phyloP scores from a whole-genome alignment of 2,113 vertebrate genomes.

The Phrynosoma platyrhinos region DNA sequence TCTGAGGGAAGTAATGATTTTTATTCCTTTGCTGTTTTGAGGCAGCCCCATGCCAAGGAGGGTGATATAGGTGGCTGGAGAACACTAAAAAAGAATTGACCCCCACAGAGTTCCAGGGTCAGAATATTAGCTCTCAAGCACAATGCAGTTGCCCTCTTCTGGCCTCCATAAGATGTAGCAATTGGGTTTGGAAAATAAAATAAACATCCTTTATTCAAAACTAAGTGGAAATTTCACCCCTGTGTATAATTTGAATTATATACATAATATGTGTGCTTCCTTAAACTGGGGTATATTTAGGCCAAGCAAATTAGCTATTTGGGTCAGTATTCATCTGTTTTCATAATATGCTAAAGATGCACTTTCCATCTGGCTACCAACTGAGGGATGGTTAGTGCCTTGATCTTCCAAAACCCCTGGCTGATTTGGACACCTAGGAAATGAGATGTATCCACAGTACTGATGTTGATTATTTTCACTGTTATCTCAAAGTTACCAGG shows the following conservation, averaged over 20 bases:
- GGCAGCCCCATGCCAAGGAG: too few relatives aligned
- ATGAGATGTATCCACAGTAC: background rate
- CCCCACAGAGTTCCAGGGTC: too few relatives aligned
- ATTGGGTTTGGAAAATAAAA: background rate
- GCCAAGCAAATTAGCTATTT: background rate
- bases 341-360: background rate
- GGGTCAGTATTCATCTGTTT: conserved; percentile 18
- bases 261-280: conserved; percentile 8
- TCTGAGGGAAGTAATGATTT: too few relatives aligned
- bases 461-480: background rate
- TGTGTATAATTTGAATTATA: background rate
- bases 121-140: too few relatives aligned
- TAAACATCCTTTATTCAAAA: background rate
- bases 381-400: conserved; percentile 4
- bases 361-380: background rate
- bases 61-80: too few relatives aligned
- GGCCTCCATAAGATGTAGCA: background rate
- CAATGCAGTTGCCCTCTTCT: background rate
- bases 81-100: too few relatives aligned
- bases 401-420: background rate
- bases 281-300: background rate
- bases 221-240: background rate
- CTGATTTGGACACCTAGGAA: background rate
- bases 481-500: background rate
- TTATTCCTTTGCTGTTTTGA: too few relatives aligned